Evolutionary conservation across 2,113 vertebrate species (phyloP).

Genomic region (Porphyrio hochstetteri): DNA sequence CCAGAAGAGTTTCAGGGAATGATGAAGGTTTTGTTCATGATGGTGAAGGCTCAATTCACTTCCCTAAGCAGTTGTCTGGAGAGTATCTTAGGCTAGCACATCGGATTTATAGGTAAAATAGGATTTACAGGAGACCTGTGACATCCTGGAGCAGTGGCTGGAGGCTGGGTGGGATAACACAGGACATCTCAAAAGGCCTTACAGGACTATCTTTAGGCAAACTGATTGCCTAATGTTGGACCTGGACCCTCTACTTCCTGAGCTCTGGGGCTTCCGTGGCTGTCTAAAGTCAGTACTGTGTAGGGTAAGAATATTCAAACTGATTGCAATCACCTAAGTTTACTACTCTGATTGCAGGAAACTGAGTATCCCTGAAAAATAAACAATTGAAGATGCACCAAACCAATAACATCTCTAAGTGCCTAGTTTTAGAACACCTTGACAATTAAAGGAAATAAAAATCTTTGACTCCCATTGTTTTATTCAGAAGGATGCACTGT

Average conservation of each 20-base stretch:
- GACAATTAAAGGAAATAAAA: not conserved
- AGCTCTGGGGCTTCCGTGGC: not conserved
- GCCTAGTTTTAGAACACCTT: not conserved
- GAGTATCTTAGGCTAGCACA: not conserved
- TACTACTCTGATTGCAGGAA: not conserved
- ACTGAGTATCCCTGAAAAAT: not conserved
- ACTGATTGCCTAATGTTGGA: not conserved
- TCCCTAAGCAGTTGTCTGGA: not conserved
- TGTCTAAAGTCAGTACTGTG: not conserved
- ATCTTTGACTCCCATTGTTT: not conserved
- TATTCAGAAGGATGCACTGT: not conserved
- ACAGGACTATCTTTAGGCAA: not conserved
- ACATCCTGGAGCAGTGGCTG: not conserved
- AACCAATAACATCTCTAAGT: not conserved
- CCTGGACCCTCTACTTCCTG: not conserved
- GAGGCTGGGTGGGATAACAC: not conserved
- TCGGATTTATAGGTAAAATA: not conserved
- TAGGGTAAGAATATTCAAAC: not conserved
- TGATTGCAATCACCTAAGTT: not conserved
- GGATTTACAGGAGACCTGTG: not conserved
- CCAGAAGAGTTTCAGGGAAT: not conserved
- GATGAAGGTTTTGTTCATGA: not conserved
- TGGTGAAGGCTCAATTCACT: not conserved
- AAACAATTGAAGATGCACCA: not conserved
- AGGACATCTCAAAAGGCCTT: not conserved